Conservation (phyloP, 2,797 vertebrate species). For the Leptatherina wallacei region DNA sequence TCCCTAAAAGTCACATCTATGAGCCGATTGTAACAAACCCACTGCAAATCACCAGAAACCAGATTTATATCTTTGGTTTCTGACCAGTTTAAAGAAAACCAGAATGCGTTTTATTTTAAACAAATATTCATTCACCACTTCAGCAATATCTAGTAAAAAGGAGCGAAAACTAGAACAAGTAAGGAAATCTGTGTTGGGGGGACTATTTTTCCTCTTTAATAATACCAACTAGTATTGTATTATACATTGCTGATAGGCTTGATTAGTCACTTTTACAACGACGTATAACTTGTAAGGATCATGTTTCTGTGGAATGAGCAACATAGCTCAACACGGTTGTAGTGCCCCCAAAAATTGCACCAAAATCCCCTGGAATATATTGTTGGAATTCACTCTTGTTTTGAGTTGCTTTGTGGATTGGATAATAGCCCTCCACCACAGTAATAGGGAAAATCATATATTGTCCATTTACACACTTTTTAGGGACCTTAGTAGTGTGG, state of each 20-base stretch:
- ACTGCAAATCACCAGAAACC: conserved; percentile 19
- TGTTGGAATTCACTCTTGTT: too few species aligned
- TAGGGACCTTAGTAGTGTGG: too few species aligned
- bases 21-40: background rate
- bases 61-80: background rate
- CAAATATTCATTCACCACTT: background rate
- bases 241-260: background rate
- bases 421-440: too few species aligned
- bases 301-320: background rate
- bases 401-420: too few species aligned
- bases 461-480: too few species aligned
- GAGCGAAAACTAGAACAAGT: background rate
- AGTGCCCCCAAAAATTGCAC: too few species aligned
- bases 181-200: background rate
- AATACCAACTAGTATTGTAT: background rate
- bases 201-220: background rate
- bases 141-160: background rate
- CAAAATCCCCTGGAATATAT: too few species aligned
- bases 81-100: background rate
- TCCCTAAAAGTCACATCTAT: conserved; percentile 6
- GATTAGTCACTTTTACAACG: background rate
- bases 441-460: too few species aligned
- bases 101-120: background rate
- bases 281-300: background rate
- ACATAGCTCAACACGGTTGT: background rate